A percentile compares a stretch with the other conserved stretches of the same genome.
These are phyloP conservation scores for Athene noctua DNA, from an alignment of 2,113 vertebrate genomes.

Conservation along the genomic window DNA sequence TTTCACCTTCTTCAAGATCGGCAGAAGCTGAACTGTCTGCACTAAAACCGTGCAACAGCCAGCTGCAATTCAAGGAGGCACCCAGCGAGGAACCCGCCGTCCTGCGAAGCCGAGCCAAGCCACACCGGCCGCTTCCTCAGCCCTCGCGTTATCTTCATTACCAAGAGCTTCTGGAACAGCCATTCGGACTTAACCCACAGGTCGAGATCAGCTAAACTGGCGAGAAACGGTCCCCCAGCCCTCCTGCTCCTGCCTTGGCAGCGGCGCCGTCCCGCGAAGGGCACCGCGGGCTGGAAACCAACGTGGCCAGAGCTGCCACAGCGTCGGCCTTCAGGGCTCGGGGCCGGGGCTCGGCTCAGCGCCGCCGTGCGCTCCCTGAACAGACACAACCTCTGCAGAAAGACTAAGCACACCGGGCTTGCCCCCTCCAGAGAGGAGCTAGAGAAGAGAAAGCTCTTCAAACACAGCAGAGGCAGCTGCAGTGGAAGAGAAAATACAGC, in stretches of 20 bases:
- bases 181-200: neutral
- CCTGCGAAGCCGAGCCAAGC: neutral
- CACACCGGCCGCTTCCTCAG: neutral
- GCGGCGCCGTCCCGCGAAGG: accelerated
- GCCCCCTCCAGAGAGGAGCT: accelerated
- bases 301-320: neutral
- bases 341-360: neutral
- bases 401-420: neutral
- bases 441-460: accelerated
- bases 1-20: neutral
- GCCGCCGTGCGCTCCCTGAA: neutral
- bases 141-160: accelerated
- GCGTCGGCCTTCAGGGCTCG: accelerated
- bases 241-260: neutral
- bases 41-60: accelerated
- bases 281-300: accelerated
- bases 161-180: neutral
- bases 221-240: accelerated
- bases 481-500: accelerated
- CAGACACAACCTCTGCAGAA: neutral
- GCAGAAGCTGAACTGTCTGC: neutral
- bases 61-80: neutral
- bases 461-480: neutral
- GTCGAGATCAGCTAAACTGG: neutral
- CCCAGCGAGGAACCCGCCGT: accelerated